Conservation (phyloP, 2,113 vertebrate genomes). For the Xenotilapia leptura region DNA sequence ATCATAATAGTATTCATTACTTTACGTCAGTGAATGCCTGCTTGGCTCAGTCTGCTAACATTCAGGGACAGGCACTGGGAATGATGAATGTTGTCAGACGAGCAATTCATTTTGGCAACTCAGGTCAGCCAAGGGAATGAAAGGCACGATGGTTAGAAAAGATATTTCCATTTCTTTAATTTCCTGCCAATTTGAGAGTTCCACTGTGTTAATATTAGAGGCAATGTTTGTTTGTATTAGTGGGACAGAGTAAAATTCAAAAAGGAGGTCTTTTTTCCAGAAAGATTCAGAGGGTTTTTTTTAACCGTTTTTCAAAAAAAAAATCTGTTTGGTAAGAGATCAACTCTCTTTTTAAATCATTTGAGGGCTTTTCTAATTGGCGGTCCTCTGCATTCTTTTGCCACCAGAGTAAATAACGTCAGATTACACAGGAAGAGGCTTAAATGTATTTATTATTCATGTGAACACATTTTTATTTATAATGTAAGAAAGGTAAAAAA, state of each 20-base stretch:
- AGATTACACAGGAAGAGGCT: background rate
- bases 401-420: background rate
- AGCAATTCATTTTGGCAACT: slow-evolving; percentile 42
- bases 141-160: slow-evolving; percentile 19
- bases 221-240: slow-evolving; percentile 20
- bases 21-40: slow-evolving; percentile 14
- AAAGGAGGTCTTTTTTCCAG: background rate
- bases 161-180: slow-evolving; percentile 56
- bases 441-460: background rate
- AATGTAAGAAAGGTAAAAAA: background rate
- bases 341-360: background rate
- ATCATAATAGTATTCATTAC: slow-evolving; percentile 36
- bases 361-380: slow-evolving; percentile 1
- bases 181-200: slow-evolving; percentile 49
- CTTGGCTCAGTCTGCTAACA: slow-evolving; percentile 29
- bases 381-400: background rate
- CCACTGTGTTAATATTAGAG: slow-evolving; percentile 5
- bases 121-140: slow-evolving; percentile 43
- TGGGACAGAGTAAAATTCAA: background rate
- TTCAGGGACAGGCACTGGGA: slow-evolving; percentile 6
- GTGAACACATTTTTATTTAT: background rate
- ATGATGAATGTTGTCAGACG: slow-evolving; percentile 41
- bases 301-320: background rate
- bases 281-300: background rate
- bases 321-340: background rate